Evolutionary conservation across 2,888 invertebrate genomes (phyloP).

Genomic region (Epirrita christyi): DNA sequence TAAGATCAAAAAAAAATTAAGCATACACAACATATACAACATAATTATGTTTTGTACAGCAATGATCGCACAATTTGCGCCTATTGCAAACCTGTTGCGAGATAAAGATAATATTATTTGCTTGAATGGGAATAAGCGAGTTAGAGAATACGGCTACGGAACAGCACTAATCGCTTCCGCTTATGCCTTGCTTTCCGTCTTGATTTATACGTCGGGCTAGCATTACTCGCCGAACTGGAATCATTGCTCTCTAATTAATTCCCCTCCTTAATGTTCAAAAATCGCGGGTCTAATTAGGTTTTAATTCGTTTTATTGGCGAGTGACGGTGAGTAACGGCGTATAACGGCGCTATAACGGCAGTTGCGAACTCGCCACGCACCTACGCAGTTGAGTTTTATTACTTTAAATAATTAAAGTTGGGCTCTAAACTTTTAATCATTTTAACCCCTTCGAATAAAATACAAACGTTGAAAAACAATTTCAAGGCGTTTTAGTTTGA

Average conservation of each 20-base stretch:
- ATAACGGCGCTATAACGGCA: slow-evolving; percentile 41
- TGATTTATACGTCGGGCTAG: slow-evolving; percentile 64
- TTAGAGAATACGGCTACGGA: too few species aligned
- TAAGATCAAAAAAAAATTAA: too few species aligned
- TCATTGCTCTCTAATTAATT: slow-evolving; percentile 82
- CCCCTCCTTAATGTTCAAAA: slow-evolving; percentile 84
- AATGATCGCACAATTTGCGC: too few species aligned
- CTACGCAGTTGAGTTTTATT: slow-evolving; percentile 42
- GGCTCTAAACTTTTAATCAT: slow-evolving; percentile 20
- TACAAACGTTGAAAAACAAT: slow-evolving; percentile 8
- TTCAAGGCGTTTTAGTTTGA: not conserved
- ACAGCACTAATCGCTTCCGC: slow-evolving; percentile 31
- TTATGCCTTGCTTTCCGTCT: slow-evolving; percentile 34
- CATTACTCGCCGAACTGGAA: slow-evolving; percentile 79
- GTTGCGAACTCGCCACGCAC: slow-evolving; percentile 49
- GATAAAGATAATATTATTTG: too few species aligned
- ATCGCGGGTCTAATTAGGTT: slow-evolving; percentile 83
- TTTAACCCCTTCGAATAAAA: slow-evolving; percentile 22
- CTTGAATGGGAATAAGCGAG: too few species aligned
- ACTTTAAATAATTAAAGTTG: slow-evolving; percentile 42
- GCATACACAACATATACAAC: too few species aligned
- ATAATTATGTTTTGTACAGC: too few species aligned
- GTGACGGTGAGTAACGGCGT: slow-evolving; percentile 65
- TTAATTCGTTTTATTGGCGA: slow-evolving; percentile 83
- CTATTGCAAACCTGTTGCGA: too few species aligned